Evolutionary conservation across 2,888 invertebrate genomes (phyloP).

Genomic region (Scaptomyza flava): DNA sequence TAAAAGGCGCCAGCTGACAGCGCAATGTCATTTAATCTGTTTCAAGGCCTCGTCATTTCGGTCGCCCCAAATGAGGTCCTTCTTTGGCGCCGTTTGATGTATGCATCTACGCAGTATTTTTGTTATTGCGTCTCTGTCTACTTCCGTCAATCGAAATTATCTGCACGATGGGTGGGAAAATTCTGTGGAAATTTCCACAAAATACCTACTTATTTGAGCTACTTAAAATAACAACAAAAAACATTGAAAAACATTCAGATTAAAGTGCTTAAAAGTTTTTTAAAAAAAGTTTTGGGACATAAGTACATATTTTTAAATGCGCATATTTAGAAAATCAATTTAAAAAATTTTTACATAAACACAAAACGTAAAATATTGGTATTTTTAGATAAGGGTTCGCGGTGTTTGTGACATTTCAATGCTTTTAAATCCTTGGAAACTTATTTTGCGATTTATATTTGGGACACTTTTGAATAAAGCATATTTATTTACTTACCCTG

Average conservation of each 20-base stretch:
- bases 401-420: conserved; percentile 6
- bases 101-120: conserved; percentile 1
- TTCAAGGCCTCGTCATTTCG: conserved; percentile 43
- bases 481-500: neutral
- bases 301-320: conserved; percentile 25
- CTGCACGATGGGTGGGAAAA: conserved; percentile 25
- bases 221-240: conserved; percentile 11
- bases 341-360: conserved; percentile 38
- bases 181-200: neutral
- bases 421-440: neutral
- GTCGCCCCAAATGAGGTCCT: conserved; percentile 10
- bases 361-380: conserved; percentile 6
- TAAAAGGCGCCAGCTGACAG: conserved; percentile 56
- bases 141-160: conserved; percentile 63
- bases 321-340: conserved; percentile 39
- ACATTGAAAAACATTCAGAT: conserved; percentile 13
- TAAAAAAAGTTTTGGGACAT: neutral
- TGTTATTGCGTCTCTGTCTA: conserved; percentile 33
- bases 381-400: conserved; percentile 19
- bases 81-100: conserved; percentile 40
- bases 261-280: neutral
- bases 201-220: conserved; percentile 5
- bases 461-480: neutral
- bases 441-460: conserved; percentile 1
- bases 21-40: conserved; percentile 29